Conservation (phyloP, 2,113 vertebrate genomes). For the Bos javanicus region DNA sequence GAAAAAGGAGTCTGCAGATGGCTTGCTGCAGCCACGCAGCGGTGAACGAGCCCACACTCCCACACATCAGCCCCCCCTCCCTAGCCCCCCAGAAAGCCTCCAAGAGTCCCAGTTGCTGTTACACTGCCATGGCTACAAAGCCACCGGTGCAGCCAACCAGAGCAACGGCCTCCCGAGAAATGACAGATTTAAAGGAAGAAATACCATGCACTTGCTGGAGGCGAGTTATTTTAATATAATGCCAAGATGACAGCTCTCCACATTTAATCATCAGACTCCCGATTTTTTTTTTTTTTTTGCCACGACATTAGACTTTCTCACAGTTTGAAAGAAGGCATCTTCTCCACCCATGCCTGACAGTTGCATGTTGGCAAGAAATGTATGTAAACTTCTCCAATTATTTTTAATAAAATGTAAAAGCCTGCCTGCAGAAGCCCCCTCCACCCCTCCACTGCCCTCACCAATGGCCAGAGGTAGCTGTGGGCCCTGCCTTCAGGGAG, state of each 20-base stretch:
- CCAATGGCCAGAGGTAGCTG: not conserved
- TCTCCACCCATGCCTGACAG: slow-evolving; percentile 65
- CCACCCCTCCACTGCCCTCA: not conserved
- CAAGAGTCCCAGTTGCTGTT: slow-evolving; percentile 59
- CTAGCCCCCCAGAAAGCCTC: slow-evolving; percentile 39
- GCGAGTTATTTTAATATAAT: slow-evolving; percentile 83
- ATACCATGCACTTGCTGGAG: slow-evolving; percentile 71
- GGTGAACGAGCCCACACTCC: slow-evolving; percentile 66
- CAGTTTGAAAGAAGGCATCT: slow-evolving; percentile 56
- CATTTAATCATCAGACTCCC: slow-evolving; percentile 75
- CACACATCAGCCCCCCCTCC: not conserved
- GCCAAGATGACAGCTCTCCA: slow-evolving; percentile 75
- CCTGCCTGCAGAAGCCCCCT: slow-evolving; percentile 8
- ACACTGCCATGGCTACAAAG: slow-evolving; percentile 74
- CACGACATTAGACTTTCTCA: slow-evolving; percentile 70
- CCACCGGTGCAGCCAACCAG: slow-evolving; percentile 58
- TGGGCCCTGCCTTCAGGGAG: not conserved
- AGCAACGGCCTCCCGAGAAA: slow-evolving; percentile 70
- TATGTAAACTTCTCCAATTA: slow-evolving; percentile 67
- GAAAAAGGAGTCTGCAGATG: slow-evolving; percentile 43
- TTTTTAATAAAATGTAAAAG: slow-evolving; percentile 75
- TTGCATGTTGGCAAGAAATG: slow-evolving; percentile 33
- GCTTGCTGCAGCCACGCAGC: slow-evolving; percentile 42
- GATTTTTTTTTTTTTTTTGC: slow-evolving; percentile 63
- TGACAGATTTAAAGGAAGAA: slow-evolving; percentile 81